Conservation (phyloP, 1,140 invertebrate species). For the Lamellibrachia luymesi region DNA sequence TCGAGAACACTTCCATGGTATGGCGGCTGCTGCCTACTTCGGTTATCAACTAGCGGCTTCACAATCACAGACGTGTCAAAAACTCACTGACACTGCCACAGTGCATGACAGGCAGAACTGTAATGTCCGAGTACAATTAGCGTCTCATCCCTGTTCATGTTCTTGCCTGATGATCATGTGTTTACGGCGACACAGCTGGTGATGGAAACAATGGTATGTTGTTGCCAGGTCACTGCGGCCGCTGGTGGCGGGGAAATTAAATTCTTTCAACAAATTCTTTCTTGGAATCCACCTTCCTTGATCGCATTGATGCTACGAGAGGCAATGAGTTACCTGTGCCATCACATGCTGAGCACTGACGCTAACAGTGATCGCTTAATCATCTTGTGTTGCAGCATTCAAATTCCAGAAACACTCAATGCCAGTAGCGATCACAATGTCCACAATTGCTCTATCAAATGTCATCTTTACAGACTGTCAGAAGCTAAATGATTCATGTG, state of each 20-base stretch:
- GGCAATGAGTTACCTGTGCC: not conserved
- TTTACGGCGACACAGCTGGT: not conserved
- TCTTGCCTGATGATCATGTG: not conserved
- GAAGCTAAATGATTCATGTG: not conserved
- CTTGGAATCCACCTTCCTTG: not conserved
- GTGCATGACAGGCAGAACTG: not conserved
- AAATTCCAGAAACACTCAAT: not conserved
- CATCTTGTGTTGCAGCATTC: not conserved
- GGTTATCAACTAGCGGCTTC: not conserved
- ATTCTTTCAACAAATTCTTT: not conserved
- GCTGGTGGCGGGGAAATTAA: not conserved
- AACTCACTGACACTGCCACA: not conserved
- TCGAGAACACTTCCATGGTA: constrained; percentile 55
- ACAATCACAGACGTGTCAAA: not conserved
- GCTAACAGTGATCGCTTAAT: not conserved
- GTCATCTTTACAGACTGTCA: not conserved
- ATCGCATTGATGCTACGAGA: not conserved
- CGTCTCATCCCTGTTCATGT: not conserved
- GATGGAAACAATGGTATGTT: not conserved
- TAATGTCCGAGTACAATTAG: not conserved
- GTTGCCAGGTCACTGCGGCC: not conserved
- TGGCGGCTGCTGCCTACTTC: not conserved
- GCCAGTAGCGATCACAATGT: not conserved
- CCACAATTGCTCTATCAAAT: not conserved
- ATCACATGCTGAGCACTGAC: not conserved